Conservation (phyloP, 2,113 vertebrate genomes). For the Pongo pygmaeus region DNA sequence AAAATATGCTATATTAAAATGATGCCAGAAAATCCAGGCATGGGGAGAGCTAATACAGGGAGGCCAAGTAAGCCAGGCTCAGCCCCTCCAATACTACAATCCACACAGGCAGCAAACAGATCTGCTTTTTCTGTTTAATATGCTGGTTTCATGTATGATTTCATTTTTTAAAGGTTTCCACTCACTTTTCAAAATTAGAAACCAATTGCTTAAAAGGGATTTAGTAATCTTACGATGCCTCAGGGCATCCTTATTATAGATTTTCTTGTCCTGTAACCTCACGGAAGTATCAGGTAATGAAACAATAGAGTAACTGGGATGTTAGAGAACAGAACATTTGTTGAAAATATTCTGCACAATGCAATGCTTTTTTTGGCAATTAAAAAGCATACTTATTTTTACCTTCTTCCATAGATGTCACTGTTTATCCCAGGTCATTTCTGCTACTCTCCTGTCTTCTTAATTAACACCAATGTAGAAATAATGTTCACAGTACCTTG, state of each 20-base stretch:
- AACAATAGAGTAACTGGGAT: not conserved
- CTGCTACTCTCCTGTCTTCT: not conserved
- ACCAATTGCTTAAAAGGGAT: conserved; percentile 20
- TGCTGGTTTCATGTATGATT: not conserved
- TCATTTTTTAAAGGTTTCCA: not conserved
- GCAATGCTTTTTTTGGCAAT: not conserved
- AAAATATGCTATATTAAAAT: not conserved
- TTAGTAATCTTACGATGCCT: not conserved
- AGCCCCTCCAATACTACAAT: not conserved
- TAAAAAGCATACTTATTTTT: not conserved
- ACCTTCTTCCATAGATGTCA: not conserved
- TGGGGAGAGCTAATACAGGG: not conserved
- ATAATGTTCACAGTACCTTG: not conserved
- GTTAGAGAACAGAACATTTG: not conserved
- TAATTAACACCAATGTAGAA: not conserved
- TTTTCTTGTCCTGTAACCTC: not conserved
- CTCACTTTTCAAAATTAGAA: conserved; percentile 20
- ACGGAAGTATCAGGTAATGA: not conserved
- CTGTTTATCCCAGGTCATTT: not conserved
- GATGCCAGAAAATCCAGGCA: not conserved
- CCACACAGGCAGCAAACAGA: not conserved
- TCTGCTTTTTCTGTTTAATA: not conserved
- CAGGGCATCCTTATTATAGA: not conserved
- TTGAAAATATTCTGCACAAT: not conserved
- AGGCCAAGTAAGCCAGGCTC: not conserved